Base-by-base conservation (phyloP, 2,888 invertebrate species). In the Diadegma fenestrale region DNA sequence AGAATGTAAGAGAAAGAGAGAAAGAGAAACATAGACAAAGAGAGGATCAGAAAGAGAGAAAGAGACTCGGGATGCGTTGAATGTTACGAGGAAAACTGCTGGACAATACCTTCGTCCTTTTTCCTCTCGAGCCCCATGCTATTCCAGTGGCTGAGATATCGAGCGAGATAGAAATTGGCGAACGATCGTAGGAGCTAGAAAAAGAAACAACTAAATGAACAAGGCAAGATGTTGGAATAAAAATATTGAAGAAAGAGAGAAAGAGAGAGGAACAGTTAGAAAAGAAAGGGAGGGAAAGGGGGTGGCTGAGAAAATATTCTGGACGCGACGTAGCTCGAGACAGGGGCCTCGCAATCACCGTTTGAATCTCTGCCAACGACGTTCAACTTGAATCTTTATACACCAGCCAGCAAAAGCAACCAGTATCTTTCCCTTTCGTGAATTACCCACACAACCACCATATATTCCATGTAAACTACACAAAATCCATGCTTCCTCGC, bases 301-400 rank as follows among this genome's bases (percentile, higher is more conserved):
- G 81, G 76, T 86, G 88, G 88, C 88, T 88, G 88, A 88, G 88
- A 87, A 90, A 91, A 92, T 92, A 91, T 92, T 92, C 93, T 86
- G 90, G 88, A 88, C 90, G 91, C 89, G 91, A 86, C 87, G 85
- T 90, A 92, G 82, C 68, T 90, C 90, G 91, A 92, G 92, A 92
- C 92, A 92, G 92, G 92, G 92, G 54, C 89, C 90, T 91, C 88
- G 92, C 93, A 92, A 93, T 93, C 92, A 92, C 92, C 89, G 90
- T 90, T 93, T 93, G 93, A 93, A 91, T 91, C 90, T 89, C 87
- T 92, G 93, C 93, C 93, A 93, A 92, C 86, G 89, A 89, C 89
- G 75, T 86, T 85, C 76, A 41, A 64, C 75, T 80, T 82, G 72
- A 76, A 76, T 80, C 64, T 76, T 79, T 69, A 61, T 45, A 48